phyloP scores from a whole-genome alignment of 2,797 vertebrate genomes.

The Clarias platycephalus region DNA sequence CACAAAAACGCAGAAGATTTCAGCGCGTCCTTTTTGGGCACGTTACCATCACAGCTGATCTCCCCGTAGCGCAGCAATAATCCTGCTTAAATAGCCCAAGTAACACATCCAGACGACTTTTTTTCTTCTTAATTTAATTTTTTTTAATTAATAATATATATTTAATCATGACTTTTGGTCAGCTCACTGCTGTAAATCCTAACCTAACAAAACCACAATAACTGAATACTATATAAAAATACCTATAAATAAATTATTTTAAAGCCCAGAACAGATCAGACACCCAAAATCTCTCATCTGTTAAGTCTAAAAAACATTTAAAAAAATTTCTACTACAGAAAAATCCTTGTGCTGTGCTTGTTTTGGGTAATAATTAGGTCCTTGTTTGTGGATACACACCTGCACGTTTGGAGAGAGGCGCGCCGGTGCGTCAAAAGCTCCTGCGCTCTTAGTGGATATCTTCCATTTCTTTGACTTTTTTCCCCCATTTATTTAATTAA shows the following conservation, averaged over 20 bases:
- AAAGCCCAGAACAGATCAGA: not conserved
- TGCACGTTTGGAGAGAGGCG: constrained; percentile 61
- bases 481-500: constrained; percentile 33
- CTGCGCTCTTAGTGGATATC: constrained; percentile 41
- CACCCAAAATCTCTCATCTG: not conserved
- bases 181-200: too few relatives aligned
- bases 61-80: too few relatives aligned
- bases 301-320: constrained; percentile 17
- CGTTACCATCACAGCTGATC: not conserved
- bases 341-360: not conserved
- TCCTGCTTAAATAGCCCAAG: not conserved
- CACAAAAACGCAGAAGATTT: not conserved
- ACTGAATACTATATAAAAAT: not conserved
- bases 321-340: not conserved
- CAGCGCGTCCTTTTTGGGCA: not conserved
- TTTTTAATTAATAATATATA: not conserved
- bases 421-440: not conserved
- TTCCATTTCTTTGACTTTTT: constrained; percentile 29
- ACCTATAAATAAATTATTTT: not conserved
- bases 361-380: not conserved
- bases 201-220: not conserved
- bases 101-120: not conserved
- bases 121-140: not conserved
- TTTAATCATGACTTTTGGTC: not conserved
- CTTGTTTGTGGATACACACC: constrained; percentile 59